Base-by-base conservation (phyloP, 2,797 vertebrate species). In the Salarias fasciatus region DNA sequence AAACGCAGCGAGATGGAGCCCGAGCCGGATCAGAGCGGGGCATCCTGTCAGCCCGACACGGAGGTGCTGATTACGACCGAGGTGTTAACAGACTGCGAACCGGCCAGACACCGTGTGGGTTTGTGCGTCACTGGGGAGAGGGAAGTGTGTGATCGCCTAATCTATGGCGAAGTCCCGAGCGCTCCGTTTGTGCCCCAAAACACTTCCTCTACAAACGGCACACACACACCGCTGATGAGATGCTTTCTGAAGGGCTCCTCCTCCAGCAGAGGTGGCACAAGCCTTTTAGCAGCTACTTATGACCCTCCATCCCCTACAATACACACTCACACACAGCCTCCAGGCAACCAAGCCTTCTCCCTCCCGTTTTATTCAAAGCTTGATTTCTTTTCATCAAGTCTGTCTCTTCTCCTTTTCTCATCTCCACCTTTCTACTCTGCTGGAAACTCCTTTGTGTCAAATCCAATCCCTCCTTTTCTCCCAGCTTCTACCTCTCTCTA, bases 231-330 rank as follows among this genome's bases (percentile, higher is more conserved):
- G 66, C 57, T 86, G 85, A 87, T 89, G 83, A 87, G 84, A 78
- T 80, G 84, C 87, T 88, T 75, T 86, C 70, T 89, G 79, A 82
- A 74, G 63, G 74, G 62, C 77, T 77, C 44, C 74, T 84, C 70
- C 69, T 75, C 69, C 73, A 79, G 66, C 63, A 63, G 82, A 86
- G 88, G 84, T 90, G 89, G 83, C 82, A 88, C 80, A 87, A 89
- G 86, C 77, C 88, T 92, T 89, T 90, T 90, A 86, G 88, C 88
- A 82, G 75, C 80, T 85, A 80, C 85, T 86, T 84, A 90, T 86
- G 85, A 87, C 79, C 76, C 83, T 85, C 79, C 63, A 71, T 69
- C 64, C 67, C 40, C 63, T 36, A 76, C 80, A 87, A 85, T 79
- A 79, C 80, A 79, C 76, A 72, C 77, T 78, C 80, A 63, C 76